Percentiles rank a stretch among this genome's conserved stretches.
Conservation (phyloP, 2,113 vertebrate genomes). For the Capreolus pygargus region DNA sequence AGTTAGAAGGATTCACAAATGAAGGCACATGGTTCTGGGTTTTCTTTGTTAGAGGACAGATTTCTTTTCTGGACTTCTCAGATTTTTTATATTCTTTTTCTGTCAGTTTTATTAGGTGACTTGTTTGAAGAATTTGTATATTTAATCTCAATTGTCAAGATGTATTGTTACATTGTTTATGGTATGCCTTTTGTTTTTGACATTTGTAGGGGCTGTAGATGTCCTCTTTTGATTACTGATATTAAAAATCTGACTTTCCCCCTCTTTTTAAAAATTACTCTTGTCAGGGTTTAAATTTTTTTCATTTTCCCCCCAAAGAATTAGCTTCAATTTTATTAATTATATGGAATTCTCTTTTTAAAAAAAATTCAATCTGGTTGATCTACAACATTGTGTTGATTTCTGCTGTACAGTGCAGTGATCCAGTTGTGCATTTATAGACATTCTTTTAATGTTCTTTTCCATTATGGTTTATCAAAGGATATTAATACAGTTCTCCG, state of each 20-base stretch:
- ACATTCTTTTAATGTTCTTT: neutral
- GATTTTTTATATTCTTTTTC: neutral
- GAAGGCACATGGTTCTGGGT: neutral
- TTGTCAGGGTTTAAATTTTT: neutral
- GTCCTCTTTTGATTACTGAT: no score
- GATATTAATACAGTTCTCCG: neutral
- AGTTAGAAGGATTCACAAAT: neutral
- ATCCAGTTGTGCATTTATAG: neutral
- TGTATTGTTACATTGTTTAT: neutral
- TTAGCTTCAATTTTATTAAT: neutral
- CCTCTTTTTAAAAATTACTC: neutral
- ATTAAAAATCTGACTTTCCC: neutral
- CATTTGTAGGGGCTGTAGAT: neutral
- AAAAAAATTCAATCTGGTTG: neutral
- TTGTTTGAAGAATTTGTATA: neutral
- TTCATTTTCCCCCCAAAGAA: neutral
- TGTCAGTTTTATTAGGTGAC: neutral
- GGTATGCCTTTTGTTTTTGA: neutral
- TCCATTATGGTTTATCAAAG: neutral
- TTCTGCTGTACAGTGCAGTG: accelerated
- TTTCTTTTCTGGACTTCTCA: neutral
- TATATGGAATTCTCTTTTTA: neutral
- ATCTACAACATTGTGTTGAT: neutral
- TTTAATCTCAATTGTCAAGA: neutral
- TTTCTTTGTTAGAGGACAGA: neutral